Percentiles rank a stretch among this genome's conserved stretches.
Evolutionary conservation across 2,888 invertebrate genomes (phyloP).

Genomic region (Drosophila cognata): DNA sequence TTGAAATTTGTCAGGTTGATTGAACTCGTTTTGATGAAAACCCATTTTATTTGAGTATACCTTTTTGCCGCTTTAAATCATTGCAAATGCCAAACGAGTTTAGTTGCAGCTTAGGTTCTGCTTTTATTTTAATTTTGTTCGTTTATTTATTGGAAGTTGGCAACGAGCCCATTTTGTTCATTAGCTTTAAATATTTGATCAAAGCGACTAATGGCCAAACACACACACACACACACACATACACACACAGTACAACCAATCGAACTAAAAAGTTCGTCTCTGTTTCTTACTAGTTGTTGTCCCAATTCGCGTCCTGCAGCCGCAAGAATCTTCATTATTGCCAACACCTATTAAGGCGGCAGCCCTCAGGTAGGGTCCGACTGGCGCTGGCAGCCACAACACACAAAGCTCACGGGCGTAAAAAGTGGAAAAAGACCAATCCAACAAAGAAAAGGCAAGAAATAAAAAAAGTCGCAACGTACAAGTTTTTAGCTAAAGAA

Average conservation of each 20-base stretch:
- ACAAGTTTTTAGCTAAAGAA: slow-evolving; percentile 68
- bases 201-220: slow-evolving; percentile 70
- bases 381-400: slow-evolving; percentile 19
- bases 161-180: slow-evolving; percentile 62
- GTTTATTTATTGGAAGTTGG: slow-evolving; percentile 49
- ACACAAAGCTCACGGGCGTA: slow-evolving; percentile 14
- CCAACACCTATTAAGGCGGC: slow-evolving; percentile 73
- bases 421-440: slow-evolving; percentile 44
- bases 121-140: slow-evolving; percentile 26
- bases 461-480: slow-evolving; percentile 62
- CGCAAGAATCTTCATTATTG: slow-evolving; percentile 67
- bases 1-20: slow-evolving; percentile 78
- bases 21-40: slow-evolving; percentile 67
- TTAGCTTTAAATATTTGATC: slow-evolving; percentile 78
- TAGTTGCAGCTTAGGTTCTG: slow-evolving; percentile 33
- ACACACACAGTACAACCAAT: neutral
- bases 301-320: slow-evolving; percentile 43
- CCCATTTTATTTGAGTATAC: slow-evolving; percentile 3
- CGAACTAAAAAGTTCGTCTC: slow-evolving; percentile 26
- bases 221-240: slow-evolving; percentile 31
- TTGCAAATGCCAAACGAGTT: slow-evolving; percentile 57
- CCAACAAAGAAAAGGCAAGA: slow-evolving; percentile 26
- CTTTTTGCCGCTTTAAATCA: slow-evolving; percentile 53
- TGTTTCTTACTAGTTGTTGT: slow-evolving; percentile 29
- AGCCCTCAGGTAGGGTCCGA: slow-evolving; percentile 26